Evolutionary conservation across 2,888 invertebrate genomes (phyloP).

Genomic region (Timema podura): DNA sequence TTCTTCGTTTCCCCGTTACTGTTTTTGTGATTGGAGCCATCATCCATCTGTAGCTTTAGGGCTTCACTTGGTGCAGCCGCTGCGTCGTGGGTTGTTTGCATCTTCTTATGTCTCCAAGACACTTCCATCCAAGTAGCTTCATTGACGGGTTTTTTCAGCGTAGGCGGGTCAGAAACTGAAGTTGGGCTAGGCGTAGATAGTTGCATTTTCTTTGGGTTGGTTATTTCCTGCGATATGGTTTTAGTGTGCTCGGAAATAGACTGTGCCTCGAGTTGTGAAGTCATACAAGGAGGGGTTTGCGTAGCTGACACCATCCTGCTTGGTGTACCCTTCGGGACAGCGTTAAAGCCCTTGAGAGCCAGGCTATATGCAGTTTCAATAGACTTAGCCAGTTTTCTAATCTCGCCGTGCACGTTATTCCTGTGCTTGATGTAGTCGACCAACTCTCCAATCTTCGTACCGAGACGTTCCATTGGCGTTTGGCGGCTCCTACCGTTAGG

Average conservation of each 20-base stretch:
- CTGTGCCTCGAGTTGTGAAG: background rate
- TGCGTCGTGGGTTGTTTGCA: background rate
- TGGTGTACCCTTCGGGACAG: background rate
- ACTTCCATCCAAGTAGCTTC: background rate
- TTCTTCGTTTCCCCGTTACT: too few relatives aligned
- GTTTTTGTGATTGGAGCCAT: too few relatives aligned
- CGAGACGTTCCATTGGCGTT: background rate
- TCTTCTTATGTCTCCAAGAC: background rate
- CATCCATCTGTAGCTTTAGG: background rate
- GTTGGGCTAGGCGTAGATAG: constrained; percentile 3
- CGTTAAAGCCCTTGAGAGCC: background rate
- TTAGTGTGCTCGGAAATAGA: background rate
- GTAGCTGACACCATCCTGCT: background rate
- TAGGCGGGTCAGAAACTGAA: background rate
- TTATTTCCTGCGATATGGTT: background rate
- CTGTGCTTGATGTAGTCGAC: background rate
- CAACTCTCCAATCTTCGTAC: background rate
- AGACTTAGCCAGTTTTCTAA: background rate
- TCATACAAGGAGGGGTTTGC: background rate
- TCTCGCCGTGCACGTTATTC: background rate
- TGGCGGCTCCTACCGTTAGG: too few relatives aligned
- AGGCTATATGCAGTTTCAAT: constrained; percentile 3
- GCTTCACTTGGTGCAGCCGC: background rate
- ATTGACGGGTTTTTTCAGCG: background rate
- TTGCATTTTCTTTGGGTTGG: background rate